Percentiles rank a stretch among this genome's conserved stretches.
Conservation (phyloP, 2,113 vertebrate species). For the Phalacrocorax pelagicus region DNA sequence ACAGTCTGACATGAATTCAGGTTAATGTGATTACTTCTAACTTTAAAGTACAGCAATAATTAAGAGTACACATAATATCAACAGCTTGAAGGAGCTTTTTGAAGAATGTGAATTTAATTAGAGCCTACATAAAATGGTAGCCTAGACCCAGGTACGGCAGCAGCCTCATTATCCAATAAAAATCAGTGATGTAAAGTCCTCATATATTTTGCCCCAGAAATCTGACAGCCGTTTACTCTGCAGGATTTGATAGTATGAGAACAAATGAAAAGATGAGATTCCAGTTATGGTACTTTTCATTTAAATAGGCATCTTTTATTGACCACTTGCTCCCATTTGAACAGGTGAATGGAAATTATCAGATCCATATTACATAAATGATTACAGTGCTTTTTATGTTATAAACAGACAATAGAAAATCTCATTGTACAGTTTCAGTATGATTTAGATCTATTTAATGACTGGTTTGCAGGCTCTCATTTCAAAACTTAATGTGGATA, state of each 20-base stretch:
- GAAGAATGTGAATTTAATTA: neutral
- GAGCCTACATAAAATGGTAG: neutral
- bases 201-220: neutral
- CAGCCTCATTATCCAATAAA: neutral
- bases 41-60: neutral
- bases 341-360: neutral
- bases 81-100: neutral
- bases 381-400: neutral
- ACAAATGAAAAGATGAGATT: neutral
- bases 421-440: neutral
- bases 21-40: neutral
- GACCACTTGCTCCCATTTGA: neutral
- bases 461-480: neutral
- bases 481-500: neutral
- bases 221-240: neutral
- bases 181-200: neutral
- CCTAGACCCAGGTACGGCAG: neutral
- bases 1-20: neutral
- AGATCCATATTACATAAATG: neutral
- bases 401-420: neutral
- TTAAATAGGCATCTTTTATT: neutral
- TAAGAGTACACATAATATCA: neutral
- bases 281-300: neutral
- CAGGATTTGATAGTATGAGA: neutral
- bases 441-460: neutral